These are phyloP conservation scores for Tetramorium simillimum DNA, from an alignment of 1,140 invertebrate genomes.

Conservation along the genomic window DNA sequence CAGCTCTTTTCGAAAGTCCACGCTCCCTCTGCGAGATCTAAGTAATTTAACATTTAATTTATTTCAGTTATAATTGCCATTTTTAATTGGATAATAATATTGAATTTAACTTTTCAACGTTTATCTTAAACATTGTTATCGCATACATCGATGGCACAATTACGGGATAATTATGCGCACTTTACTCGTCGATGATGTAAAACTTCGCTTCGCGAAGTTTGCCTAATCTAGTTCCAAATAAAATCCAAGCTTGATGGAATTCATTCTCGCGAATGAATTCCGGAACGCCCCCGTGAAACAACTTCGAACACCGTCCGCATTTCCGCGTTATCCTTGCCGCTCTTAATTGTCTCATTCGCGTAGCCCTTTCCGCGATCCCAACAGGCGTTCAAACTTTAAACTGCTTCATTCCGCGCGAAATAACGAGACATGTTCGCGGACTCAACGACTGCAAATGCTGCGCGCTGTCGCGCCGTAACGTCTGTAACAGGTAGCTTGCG, in stretches of 20 bases:
- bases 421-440: conserved; percentile 68
- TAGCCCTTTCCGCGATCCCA: conserved; percentile 41
- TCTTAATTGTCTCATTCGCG: conserved; percentile 56
- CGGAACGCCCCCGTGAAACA: conserved; percentile 2
- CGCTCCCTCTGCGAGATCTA: background rate
- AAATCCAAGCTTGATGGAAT: conserved; percentile 4
- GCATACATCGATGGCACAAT: background rate
- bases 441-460: conserved; percentile 40
- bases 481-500: conserved; percentile 58
- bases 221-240: background rate
- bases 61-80: background rate
- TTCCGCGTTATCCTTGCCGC: conserved; percentile 40
- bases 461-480: conserved; percentile 19
- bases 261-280: conserved; percentile 30
- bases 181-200: background rate
- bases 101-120: background rate
- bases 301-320: conserved; percentile 48
- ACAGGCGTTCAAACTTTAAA: conserved; percentile 60
- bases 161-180: background rate
- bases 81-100: background rate
- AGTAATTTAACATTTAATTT: background rate
- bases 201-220: background rate
- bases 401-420: conserved; percentile 52
- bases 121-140: background rate
- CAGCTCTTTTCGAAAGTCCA: background rate